phyloP scores from a whole-genome alignment of 2,888 invertebrate genomes.

The Ligdia adustata region DNA sequence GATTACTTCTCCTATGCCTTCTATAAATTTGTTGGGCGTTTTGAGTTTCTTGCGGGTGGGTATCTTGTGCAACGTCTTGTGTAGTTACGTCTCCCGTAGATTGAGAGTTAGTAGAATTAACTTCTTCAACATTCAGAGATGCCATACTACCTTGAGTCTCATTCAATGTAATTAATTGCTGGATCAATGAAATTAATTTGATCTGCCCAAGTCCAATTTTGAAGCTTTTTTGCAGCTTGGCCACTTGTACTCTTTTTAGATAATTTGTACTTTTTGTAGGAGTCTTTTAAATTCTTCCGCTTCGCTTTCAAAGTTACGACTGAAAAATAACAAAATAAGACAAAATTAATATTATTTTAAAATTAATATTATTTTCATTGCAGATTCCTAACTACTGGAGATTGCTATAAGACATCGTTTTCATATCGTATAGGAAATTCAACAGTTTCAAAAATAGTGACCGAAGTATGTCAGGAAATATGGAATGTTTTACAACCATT shows the following conservation, averaged over 20 bases:
- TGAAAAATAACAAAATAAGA: constrained; percentile 20
- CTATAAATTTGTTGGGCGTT: constrained; percentile 32
- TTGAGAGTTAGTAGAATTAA: constrained; percentile 27
- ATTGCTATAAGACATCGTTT: constrained; percentile 2
- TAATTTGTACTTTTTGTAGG: constrained; percentile 10
- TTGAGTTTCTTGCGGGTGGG: constrained; percentile 25
- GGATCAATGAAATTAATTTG: constrained; percentile 30
- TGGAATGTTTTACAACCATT: constrained; percentile 11
- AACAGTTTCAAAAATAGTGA: constrained; percentile 14
- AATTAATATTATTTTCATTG: not conserved
- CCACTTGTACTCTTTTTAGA: constrained; percentile 8
- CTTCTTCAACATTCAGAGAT: constrained; percentile 23
- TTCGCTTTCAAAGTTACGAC: constrained; percentile 22
- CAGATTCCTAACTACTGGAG: constrained; percentile 5
- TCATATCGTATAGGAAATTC: constrained; percentile 4
- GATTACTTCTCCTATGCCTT: constrained; percentile 29
- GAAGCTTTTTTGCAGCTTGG: constrained; percentile 21
- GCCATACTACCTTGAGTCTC: constrained; percentile 26
- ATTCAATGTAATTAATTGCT: constrained; percentile 25
- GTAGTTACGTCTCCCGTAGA: constrained; percentile 24
- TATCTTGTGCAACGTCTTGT: constrained; percentile 25
- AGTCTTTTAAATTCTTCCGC: constrained; percentile 24
- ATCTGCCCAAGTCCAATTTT: constrained; percentile 29
- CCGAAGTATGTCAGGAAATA: constrained; percentile 9
- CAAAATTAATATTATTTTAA: constrained; percentile 21